Evolutionary conservation across 2,797 vertebrate genomes (phyloP).

Genomic region (Arrhamphus sclerolepis): DNA sequence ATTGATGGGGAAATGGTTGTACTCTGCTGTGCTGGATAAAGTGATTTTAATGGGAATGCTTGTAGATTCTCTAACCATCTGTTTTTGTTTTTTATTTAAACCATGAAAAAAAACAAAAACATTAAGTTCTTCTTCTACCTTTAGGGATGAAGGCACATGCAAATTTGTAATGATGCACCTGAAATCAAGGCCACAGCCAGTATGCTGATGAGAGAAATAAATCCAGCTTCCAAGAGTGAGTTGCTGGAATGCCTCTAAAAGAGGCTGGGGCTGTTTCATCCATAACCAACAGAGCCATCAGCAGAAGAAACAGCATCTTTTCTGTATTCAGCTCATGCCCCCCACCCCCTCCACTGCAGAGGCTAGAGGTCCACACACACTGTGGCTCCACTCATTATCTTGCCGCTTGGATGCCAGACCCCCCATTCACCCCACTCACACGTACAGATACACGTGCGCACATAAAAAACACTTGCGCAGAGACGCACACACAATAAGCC

Average conservation of each 20-base stretch:
- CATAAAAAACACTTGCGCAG: too few relatives aligned
- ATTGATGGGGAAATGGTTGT: too few relatives aligned
- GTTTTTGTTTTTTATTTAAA: too few relatives aligned
- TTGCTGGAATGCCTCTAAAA: constrained; percentile 29
- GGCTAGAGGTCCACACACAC: constrained; percentile 69
- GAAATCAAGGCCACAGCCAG: constrained; percentile 17
- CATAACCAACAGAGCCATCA: constrained; percentile 67
- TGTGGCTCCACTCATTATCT: constrained; percentile 73
- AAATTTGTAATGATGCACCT: constrained; percentile 10
- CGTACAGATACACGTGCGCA: constrained; percentile 19
- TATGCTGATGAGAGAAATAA: constrained; percentile 30
- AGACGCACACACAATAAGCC: constrained; percentile 11
- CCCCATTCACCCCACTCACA: constrained; percentile 55
- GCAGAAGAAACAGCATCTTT: constrained; percentile 41
- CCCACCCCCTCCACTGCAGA: constrained; percentile 59
- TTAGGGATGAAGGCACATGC: background rate
- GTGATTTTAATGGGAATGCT: background rate
- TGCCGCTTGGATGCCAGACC: constrained; percentile 59
- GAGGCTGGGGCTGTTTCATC: constrained; percentile 52
- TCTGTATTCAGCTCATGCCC: constrained; percentile 70
- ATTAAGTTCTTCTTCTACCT: background rate
- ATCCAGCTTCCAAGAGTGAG: constrained; percentile 31
- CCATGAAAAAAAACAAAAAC: background rate
- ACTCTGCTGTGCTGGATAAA: too few relatives aligned
- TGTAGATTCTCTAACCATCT: background rate